A percentile compares a stretch with the other conserved stretches of the same genome.
These are phyloP conservation scores for Pyrocephalus nanus DNA, from an alignment of 2,797 vertebrate species.

Conservation along the genomic window DNA sequence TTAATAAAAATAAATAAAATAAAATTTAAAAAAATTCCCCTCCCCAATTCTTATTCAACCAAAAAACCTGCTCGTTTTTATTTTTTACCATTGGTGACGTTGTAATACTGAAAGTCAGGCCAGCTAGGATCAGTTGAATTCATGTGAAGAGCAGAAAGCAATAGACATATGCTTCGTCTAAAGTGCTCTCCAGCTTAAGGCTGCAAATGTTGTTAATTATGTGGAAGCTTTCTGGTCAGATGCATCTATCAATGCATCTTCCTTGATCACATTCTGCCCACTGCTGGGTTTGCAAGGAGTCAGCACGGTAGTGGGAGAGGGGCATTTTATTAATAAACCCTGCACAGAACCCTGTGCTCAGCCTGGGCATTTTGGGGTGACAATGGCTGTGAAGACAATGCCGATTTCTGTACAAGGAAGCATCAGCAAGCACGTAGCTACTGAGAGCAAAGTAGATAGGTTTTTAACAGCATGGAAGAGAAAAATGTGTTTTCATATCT, in stretches of 20 bases:
- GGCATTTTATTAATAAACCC: background rate
- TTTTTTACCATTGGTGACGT: background rate
- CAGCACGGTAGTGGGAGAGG: background rate
- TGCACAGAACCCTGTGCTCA: background rate
- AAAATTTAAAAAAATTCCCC: no score
- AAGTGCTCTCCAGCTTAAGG: background rate
- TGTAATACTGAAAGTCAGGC: background rate
- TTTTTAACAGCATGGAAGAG: background rate
- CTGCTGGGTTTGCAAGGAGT: constrained; percentile 17
- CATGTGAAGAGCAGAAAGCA: background rate
- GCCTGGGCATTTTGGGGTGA: background rate
- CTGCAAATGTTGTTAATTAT: background rate
- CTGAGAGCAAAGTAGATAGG: background rate
- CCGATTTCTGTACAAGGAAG: background rate
- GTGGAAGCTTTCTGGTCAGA: constrained; percentile 9
- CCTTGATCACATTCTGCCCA: constrained; percentile 43
- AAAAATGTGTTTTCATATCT: background rate
- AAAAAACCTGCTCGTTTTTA: rapidly evolving
- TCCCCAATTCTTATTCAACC: background rate
- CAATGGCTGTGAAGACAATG: background rate
- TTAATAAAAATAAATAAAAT: background rate
- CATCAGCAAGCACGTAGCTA: background rate
- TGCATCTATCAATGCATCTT: background rate
- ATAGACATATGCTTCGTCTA: background rate
- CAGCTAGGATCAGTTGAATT: background rate